phyloP scores from a whole-genome alignment of 2,113 vertebrate genomes.

The Morone saxatilis region DNA sequence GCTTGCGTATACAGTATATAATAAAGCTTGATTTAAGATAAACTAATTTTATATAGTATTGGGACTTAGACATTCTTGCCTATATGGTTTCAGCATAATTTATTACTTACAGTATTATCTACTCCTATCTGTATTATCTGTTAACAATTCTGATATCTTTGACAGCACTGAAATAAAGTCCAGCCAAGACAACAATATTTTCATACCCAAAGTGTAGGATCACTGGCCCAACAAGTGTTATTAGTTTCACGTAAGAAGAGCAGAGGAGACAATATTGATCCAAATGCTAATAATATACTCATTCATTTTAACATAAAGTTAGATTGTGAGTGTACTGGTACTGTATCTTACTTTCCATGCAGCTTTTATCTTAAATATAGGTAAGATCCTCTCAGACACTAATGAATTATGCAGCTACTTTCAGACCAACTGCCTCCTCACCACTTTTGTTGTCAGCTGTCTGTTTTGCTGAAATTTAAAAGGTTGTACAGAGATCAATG shows the following conservation, averaged over 20 bases:
- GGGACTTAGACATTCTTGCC: too few species aligned
- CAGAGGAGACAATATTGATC: not conserved
- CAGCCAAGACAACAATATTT: too few species aligned
- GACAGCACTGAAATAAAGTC: too few species aligned
- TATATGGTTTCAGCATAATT: too few species aligned
- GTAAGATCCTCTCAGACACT: not conserved
- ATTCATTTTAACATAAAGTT: not conserved
- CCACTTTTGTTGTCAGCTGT: slow-evolving; percentile 33
- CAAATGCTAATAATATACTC: not conserved
- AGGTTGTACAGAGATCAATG: slow-evolving; percentile 37
- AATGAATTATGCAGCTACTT: slow-evolving; percentile 3
- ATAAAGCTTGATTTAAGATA: not conserved
- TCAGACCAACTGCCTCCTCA: not conserved
- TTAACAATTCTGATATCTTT: too few species aligned
- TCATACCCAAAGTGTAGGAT: not conserved
- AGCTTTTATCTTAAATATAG: not conserved
- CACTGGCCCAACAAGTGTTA: too few species aligned
- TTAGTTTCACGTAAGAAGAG: not conserved
- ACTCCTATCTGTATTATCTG: too few species aligned
- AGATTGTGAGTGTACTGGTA: not conserved
- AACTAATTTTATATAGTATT: too few species aligned
- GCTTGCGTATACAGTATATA: not conserved
- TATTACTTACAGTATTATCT: too few species aligned
- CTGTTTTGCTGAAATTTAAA: slow-evolving; percentile 12
- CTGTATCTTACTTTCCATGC: not conserved